Percentiles rank a stretch among this genome's conserved stretches.
Evolutionary conservation across 2,888 invertebrate genomes (phyloP).

Genomic region (Meteorus cinctellus): DNA sequence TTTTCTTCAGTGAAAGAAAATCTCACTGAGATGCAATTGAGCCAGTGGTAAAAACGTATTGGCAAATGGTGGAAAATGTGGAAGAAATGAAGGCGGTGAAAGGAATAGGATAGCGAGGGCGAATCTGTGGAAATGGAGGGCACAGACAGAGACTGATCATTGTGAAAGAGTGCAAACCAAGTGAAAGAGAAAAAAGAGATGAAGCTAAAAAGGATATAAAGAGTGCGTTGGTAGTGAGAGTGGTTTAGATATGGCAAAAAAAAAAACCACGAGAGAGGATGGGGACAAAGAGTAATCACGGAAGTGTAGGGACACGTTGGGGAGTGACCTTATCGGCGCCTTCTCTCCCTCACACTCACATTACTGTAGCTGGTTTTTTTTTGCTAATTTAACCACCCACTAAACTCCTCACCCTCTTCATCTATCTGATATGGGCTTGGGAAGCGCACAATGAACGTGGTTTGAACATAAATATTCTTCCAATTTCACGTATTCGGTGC

Average conservation of each 20-base stretch:
- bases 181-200: background rate
- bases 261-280: too few species aligned
- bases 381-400: constrained; percentile 11
- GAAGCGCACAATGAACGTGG: constrained; percentile 61
- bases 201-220: constrained; percentile 3
- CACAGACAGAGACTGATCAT: too few species aligned
- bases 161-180: background rate
- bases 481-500: constrained; percentile 23
- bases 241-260: too few species aligned
- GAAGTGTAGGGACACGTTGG: background rate
- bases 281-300: background rate
- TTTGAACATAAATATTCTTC: constrained; percentile 66
- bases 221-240: constrained; percentile 25
- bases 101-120: constrained; percentile 9
- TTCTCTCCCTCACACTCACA: background rate
- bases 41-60: background rate
- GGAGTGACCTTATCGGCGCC: background rate
- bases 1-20: constrained; percentile 8
- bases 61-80: background rate
- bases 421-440: constrained; percentile 49
- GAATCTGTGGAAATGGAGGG: background rate
- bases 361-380: background rate
- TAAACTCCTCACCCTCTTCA: constrained; percentile 37
- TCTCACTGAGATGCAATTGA: background rate
- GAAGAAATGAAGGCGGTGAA: background rate